Evolutionary conservation across 2,888 invertebrate species (phyloP), one percentile per base, ranked within the genome.

Genomic region (Andrena camellia): DNA sequence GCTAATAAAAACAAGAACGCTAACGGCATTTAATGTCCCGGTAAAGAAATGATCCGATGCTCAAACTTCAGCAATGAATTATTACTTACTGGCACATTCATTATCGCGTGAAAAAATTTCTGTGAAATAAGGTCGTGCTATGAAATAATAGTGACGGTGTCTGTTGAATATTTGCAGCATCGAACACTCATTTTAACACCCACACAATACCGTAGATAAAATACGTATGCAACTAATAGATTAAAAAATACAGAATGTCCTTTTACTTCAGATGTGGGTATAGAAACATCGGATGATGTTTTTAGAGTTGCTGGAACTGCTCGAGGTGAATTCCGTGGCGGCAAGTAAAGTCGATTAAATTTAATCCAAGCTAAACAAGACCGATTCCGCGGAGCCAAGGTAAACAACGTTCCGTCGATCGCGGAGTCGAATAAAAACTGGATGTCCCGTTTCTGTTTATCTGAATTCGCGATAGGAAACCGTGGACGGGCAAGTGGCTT

Each of bases 301-400:
- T 42, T 42, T 17, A 42, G 13, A 17, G 42, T 42, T 13, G 76
- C 35, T 31, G 17, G 4, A 7, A 10, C n/a, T 33, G 31, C 23
- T n/a, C 59, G 48, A 35, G 26, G 10, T 10, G 13, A 10, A 4
- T 20, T 6, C 33, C 52, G 13, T 17, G 13, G 42, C 29, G 48
- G 8, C 57, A 23, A 26, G 66, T 35, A 33, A 67, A 79, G 23
- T 71, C 72, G 72, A 81, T 79, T 62, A 57, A 81, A 73, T 73
- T 57, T 31, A 57, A 74, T 23, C 59, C 77, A 59, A 70, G 50
- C 17, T 62, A 60, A 64, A 70, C 68, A 66, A 60, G 13, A 20
- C n/a, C 54, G 33, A 57, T 64, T 64, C 57, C 29, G 17, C 20
- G 62, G 17, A 26, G 50, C 23, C 26, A 50, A 67, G 66, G 20